A percentile compares a stretch with the other conserved stretches of the same genome.
These are phyloP conservation scores for Montipora cactus DNA, from an alignment of 64 coral and sea anemone species.

Conservation along the genomic window DNA sequence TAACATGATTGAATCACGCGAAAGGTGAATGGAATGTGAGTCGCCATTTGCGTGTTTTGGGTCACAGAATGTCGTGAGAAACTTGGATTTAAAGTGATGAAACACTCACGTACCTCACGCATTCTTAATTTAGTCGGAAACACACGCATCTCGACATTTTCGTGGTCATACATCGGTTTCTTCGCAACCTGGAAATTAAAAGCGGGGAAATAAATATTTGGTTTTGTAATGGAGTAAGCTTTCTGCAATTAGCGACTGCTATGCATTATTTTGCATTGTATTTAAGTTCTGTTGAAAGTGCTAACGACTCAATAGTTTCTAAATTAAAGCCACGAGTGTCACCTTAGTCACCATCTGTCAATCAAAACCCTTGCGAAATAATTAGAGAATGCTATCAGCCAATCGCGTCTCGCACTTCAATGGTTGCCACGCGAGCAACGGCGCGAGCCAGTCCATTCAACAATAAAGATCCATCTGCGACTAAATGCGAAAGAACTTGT, in stretches of 20 bases:
- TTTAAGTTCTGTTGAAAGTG: not conserved
- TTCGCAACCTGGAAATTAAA: not conserved
- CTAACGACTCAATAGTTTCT: not conserved
- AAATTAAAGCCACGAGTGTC: conserved; percentile 26
- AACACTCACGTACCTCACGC: not conserved
- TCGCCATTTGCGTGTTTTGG: not conserved
- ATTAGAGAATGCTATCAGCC: conserved; percentile 16
- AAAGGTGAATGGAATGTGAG: conserved; percentile 15
- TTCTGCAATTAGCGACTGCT: not conserved
- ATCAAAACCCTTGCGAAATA: not conserved
- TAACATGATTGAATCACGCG: conserved; percentile 13
- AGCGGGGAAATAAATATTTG: not conserved
- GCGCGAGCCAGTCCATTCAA: conserved; percentile 43
- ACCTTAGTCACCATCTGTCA: not conserved
- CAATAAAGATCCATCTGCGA: conserved; percentile 42
- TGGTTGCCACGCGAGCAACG: conserved; percentile 56
- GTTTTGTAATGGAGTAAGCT: not conserved
- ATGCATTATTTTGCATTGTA: not conserved
- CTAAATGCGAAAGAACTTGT: conserved; percentile 30
- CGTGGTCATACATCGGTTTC: not conserved
- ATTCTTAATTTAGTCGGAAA: not conserved
- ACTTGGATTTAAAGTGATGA: conserved; percentile 1
- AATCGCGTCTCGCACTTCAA: conserved; percentile 1
- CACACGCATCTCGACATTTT: conserved; percentile 8
- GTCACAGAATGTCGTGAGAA: conserved; percentile 38